Evolutionary conservation across 1,140 invertebrate species (phyloP).

Genomic region (Planococcus citri): DNA sequence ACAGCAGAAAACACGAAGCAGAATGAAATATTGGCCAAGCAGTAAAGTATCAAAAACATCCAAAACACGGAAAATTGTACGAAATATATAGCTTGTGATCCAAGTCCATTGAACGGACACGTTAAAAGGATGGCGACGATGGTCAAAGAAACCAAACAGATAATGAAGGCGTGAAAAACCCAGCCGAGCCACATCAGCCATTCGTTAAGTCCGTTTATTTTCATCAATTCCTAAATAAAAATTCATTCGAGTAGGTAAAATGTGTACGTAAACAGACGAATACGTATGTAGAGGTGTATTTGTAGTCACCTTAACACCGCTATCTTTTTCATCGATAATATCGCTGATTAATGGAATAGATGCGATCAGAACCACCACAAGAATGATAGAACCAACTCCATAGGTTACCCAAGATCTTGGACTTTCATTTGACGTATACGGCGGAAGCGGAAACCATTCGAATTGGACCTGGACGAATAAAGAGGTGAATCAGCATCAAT

Average conservation of each 20-base stretch:
- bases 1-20: constrained; percentile 22
- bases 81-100: constrained; percentile 30
- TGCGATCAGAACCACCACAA: no score
- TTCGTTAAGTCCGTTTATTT: constrained; percentile 50
- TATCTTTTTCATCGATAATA: not conserved
- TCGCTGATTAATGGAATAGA: not conserved
- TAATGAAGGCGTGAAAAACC: constrained; percentile 45
- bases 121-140: constrained; percentile 37
- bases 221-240: constrained; percentile 47
- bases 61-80: constrained; percentile 34
- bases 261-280: no score
- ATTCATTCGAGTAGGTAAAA: no score
- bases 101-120: constrained; percentile 30
- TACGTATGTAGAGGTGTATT: no score
- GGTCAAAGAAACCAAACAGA: constrained; percentile 36
- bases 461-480: no score
- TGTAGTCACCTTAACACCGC: not conserved
- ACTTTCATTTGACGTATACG: no score
- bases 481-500: no score
- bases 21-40: constrained; percentile 22
- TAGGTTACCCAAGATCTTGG: no score
- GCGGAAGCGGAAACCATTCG: no score
- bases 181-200: constrained; percentile 51
- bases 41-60: constrained; percentile 16
- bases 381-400: no score